phyloP scores from a whole-genome alignment of 2,113 vertebrate genomes.

The Sterna hirundo region DNA sequence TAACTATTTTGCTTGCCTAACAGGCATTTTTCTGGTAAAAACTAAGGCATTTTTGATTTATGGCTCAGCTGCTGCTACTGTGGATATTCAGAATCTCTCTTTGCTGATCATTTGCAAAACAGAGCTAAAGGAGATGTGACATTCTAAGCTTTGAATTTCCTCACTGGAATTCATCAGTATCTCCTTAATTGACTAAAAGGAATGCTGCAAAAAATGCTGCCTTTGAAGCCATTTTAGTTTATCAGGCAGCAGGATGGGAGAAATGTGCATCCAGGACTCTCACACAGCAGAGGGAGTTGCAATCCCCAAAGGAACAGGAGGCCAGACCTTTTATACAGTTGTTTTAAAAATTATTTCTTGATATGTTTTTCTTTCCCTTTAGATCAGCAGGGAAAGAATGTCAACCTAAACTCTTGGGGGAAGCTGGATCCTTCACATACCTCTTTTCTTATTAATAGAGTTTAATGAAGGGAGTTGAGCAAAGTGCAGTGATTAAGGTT shows the following conservation, averaged over 20 bases:
- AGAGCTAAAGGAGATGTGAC: not conserved
- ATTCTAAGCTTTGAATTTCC: not conserved
- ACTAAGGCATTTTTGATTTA: not conserved
- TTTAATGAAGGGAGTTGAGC: not conserved
- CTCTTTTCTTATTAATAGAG: not conserved
- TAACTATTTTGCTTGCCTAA: not conserved
- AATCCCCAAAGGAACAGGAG: not conserved
- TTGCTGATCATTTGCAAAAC: not conserved
- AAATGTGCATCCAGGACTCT: not conserved
- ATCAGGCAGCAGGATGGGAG: conserved; percentile 27
- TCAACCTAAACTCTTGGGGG: not conserved
- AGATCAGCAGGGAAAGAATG: conserved; percentile 34
- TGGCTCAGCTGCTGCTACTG: not conserved
- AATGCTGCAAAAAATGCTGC: not conserved
- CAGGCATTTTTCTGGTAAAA: not conserved
- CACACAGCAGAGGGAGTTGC: conserved; percentile 15
- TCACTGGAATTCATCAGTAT: not conserved
- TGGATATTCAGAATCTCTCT: not conserved
- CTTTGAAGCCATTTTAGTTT: not conserved
- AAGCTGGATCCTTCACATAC: not conserved
- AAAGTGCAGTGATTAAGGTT: not conserved
- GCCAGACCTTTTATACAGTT: not conserved
- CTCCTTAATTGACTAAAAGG: not conserved
- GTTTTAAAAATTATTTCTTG: not conserved
- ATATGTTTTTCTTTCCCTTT: conserved; percentile 39